Conservation (phyloP, 2,888 invertebrate species). For the Drosophila subquinaria region DNA sequence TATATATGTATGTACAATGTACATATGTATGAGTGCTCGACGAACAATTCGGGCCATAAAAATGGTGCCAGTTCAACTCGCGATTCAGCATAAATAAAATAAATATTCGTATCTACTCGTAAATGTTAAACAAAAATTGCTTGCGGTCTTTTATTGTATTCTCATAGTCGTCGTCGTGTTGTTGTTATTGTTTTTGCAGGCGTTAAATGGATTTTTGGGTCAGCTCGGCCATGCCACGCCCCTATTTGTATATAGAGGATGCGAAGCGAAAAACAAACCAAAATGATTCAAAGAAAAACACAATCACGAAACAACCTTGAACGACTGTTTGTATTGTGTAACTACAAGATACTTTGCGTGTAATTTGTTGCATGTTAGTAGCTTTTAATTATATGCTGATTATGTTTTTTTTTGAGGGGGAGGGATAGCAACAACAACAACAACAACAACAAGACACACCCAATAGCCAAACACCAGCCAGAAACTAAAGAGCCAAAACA, state of each 20-base stretch:
- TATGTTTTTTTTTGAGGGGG: slow-evolving; percentile 60
- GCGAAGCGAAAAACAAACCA: slow-evolving; percentile 10
- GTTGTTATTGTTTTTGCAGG: slow-evolving; percentile 21
- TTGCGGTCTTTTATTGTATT: slow-evolving; percentile 37
- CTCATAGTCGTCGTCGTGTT: background rate
- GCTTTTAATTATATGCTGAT: slow-evolving; percentile 79
- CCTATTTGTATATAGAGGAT: slow-evolving; percentile 19
- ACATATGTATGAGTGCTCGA: slow-evolving; percentile 7
- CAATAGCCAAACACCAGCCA: slow-evolving; percentile 17
- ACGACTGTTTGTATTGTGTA: slow-evolving; percentile 46
- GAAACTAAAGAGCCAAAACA: slow-evolving; percentile 17
- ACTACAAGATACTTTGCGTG: slow-evolving; percentile 70
- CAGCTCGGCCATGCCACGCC: slow-evolving; percentile 52
- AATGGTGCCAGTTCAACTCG: slow-evolving; percentile 49
- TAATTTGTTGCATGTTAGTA: slow-evolving; percentile 79
- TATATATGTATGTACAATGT: too few relatives aligned
- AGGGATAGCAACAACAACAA: slow-evolving; percentile 9
- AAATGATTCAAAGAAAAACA: slow-evolving; percentile 24
- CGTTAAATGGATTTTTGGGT: slow-evolving; percentile 66
- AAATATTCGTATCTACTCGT: slow-evolving; percentile 1
- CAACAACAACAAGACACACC: slow-evolving; percentile 26
- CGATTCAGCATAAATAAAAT: slow-evolving; percentile 41
- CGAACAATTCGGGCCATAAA: slow-evolving; percentile 48
- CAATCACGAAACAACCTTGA: slow-evolving; percentile 49
- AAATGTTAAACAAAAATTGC: slow-evolving; percentile 33